Evolutionary conservation across 2,113 vertebrate species (phyloP).

Genomic region (Candoia aspera): DNA sequence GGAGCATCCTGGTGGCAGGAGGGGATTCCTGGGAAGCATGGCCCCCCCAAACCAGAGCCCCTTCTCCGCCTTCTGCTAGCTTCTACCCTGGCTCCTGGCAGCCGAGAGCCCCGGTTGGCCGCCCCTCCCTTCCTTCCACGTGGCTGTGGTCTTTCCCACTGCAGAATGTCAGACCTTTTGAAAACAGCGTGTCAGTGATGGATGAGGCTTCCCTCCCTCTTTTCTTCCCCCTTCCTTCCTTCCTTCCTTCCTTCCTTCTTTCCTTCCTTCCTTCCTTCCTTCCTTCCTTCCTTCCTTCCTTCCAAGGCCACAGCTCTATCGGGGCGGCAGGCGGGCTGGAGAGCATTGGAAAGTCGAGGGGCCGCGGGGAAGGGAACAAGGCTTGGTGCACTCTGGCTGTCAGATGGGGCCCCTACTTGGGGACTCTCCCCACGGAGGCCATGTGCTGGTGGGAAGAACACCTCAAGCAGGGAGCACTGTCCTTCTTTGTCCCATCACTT

Average conservation of each 20-base stretch:
- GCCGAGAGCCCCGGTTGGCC: slow-evolving; percentile 62
- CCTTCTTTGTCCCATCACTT: slow-evolving; percentile 73
- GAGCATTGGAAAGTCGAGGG: slow-evolving; percentile 73
- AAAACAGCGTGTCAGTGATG: slow-evolving; percentile 78
- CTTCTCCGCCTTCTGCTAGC: neutral
- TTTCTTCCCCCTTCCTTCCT: neutral
- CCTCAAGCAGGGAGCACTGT: slow-evolving; percentile 73
- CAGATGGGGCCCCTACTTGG: slow-evolving; percentile 64
- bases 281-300: slow-evolving; percentile 59
- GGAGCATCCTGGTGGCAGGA: neutral
- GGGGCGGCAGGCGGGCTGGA: slow-evolving; percentile 52
- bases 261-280: neutral
- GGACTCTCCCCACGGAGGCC: slow-evolving; percentile 79
- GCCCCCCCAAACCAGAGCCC: slow-evolving; percentile 19
- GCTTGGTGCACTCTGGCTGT: slow-evolving; percentile 77
- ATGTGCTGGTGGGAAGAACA: slow-evolving; percentile 84
- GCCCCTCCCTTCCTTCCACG: slow-evolving; percentile 42
- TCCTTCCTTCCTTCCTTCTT: too few relatives aligned
- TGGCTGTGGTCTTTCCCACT: slow-evolving; percentile 65
- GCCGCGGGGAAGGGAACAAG: slow-evolving; percentile 7
- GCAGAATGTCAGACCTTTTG: slow-evolving; percentile 63
- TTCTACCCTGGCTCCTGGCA: slow-evolving; percentile 28
- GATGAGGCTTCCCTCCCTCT: slow-evolving; percentile 68
- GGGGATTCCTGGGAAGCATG: slow-evolving; percentile 43
- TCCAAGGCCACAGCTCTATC: slow-evolving; percentile 67